Base-by-base conservation (phyloP, 1,140 invertebrate species). In the Lamellibrachia luymesi region DNA sequence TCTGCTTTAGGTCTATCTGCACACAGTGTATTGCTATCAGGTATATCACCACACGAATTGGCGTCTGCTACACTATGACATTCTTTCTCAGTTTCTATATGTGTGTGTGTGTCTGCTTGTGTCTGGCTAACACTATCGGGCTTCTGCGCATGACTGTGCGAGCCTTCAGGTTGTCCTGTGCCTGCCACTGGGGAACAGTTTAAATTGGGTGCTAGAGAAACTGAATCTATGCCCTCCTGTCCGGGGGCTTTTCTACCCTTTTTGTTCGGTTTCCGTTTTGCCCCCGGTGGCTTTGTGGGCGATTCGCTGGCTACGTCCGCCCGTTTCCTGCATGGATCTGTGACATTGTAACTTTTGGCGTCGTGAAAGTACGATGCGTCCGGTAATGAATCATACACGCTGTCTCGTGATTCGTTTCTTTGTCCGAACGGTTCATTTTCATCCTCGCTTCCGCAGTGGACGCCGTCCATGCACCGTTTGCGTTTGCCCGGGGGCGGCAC, bases 401-500 rank as follows among this genome's bases (percentile, higher is more conserved):
- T 10, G 64, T 80, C 64, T 22, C 13, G 13, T 22, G 13, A 22
- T 10, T 80, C 64, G 25, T 10, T 80, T 22, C 64, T 10, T 80
- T 10, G 64, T 22, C 64, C 64, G 25, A 80, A 22, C 22, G 50
- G 90, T 10, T 80, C 64, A 17, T 10, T 80, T n/a, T 91, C 90
- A n/a, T 91, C 90, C 50, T 91, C 90, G 10, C 49, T 91, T 4
- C 90, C 90, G 50, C 90, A 91, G 90, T 91, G 90, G 38, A 50
- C 50, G 4, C 90, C 90, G 25, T 91, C 90, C 2, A 13, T 27
- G 27, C 90, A 91, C 90, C 38, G 49, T 13, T 91, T 50, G 49
- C 50, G 49, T 91, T 51, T 91, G 25, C 50, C 50, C 90, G 90
- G 50, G 13, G 90, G 90, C 17, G 50, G 13, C 10, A 13, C 49